Base-by-base conservation (phyloP, 1,140 invertebrate species). In the Meteorus sp. region DNA sequence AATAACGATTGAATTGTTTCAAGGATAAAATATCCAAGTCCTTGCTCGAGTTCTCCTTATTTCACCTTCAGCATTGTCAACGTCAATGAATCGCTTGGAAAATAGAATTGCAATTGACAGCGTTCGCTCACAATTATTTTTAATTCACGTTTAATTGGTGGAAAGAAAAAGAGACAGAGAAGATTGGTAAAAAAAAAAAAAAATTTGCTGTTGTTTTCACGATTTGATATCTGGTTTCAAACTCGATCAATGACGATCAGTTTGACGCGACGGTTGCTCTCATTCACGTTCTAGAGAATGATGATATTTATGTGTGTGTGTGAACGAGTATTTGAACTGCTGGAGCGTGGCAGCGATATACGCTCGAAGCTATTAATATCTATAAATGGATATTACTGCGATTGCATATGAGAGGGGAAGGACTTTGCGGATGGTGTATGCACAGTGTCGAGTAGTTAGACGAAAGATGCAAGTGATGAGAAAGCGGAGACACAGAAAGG, bases 331-430 rank as follows among this genome's bases (percentile, higher is more conserved):
- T 43, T 17, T 15, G n/a, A n/a, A 20, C 31, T 19, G 15, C 29
- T 33, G 22, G 27, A 52, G 11, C 50, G 22, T 23, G 23, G 23
- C 31, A 35, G 9, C n/a, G 13, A 52, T 33, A 48, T 22, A 57
- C 41, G 55, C 55, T 47, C 17, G 23, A 9, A 35, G 47, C 48
- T 51, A 58, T 58, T 58, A 58, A 58, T 58, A 51, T 51, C 47
- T 41, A 27, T 41, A 58, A 47, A 39, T 57, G 35, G 35, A 20
- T 41, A 27, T 37, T 41, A 45, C 20, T 39, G 27, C 35, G 25
- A 19, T 29, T 33, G 17, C 22, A 11, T 6, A 13, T 27, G 56
- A 48, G 33, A 19, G 3, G 25, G 15, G 9, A 45, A 3, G 7
- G 17, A 15, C 22, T 22, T 23, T 45, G 13, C 43, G 22, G 31